A percentile compares a stretch with the other conserved stretches of the same genome.
Conservation (phyloP, 2,888 invertebrate genomes). For the Noctua fimbriata region DNA sequence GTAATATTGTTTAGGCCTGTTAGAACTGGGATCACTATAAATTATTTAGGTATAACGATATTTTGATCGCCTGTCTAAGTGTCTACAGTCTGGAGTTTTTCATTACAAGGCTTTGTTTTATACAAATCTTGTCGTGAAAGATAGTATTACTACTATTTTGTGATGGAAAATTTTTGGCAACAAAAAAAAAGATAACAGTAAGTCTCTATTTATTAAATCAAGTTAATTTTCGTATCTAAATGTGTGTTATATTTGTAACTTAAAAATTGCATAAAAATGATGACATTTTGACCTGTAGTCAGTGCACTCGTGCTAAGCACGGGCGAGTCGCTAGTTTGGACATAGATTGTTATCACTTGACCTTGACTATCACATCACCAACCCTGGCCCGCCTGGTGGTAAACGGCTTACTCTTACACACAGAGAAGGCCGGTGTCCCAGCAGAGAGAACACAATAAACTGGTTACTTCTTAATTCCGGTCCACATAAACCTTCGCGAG, state of each 20-base stretch:
- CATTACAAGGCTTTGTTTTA: background rate
- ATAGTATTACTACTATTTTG: background rate
- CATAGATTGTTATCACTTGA: background rate
- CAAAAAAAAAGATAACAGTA: background rate
- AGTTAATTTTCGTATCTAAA: background rate
- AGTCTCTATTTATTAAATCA: background rate
- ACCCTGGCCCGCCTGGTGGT: rapidly evolving
- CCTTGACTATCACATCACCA: too few species aligned
- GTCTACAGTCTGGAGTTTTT: conserved; percentile 10
- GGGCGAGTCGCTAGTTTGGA: background rate
- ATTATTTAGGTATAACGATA: conserved; percentile 7
- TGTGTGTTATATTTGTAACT: background rate
- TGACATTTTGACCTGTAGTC: background rate
- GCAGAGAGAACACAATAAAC: background rate
- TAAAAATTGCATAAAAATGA: background rate
- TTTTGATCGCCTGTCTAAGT: background rate
- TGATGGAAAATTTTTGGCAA: background rate
- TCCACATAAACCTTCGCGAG: conserved; percentile 3
- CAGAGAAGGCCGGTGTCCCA: background rate
- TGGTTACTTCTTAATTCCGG: background rate
- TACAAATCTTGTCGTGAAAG: background rate
- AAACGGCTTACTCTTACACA: too few species aligned
- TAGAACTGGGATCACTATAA: background rate
- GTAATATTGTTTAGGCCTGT: background rate
- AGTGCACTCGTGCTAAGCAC: background rate